Base-by-base conservation (phyloP, 2,113 vertebrate species). In the Ictalurus punctatus region DNA sequence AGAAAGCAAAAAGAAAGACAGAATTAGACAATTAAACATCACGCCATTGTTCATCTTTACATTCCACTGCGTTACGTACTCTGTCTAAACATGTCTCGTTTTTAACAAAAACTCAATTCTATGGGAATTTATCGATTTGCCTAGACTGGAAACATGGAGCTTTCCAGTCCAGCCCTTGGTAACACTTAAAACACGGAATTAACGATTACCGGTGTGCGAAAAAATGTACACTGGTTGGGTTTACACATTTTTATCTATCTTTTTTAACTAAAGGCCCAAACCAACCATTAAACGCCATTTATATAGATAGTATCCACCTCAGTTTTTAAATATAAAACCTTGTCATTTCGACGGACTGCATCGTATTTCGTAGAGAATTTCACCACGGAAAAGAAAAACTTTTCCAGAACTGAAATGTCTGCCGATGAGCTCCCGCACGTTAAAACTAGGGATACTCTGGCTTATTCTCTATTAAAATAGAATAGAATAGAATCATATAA, bases 1-100 rank as follows among this genome's bases (percentile, higher is more conserved):
- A 93, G 93, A 95, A 95, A 95, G 96, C 86, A 96, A 92, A 97
- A 92, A 97, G 95, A 96, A 96, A 94, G 90, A 91, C 85, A 90
- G 13, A 91, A 61, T 88, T 81, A 89, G 37, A 89, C 30, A 76
- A 80, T 86, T 61, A 86, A 74, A 59, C 78, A 86, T 73, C 79
- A 14, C n/a, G 56, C 23, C 23, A n/a, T 61, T 63, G 83, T 34
- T 63, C 23, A 63, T 37, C 58, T 44, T 30, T 37, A 76, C 59
- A 8, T 37, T 23, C 16, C 37, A 58, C 8, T 34, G 27, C 40
- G 30, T 48, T 17, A 69, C 44, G 8, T 27, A 27, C n/a, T 5
- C 52, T 52, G 44, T 27, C 21, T 16, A 52, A n/a, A 7, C 34
- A 79, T 6, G 44, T 17, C 56, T 61, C 23, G 23, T 27, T 76